A percentile compares a stretch with the other conserved stretches of the same genome.
These are phyloP conservation scores for Camponotus pennsylvanicus DNA, from an alignment of 1,140 invertebrate species.

Conservation along the genomic window DNA sequence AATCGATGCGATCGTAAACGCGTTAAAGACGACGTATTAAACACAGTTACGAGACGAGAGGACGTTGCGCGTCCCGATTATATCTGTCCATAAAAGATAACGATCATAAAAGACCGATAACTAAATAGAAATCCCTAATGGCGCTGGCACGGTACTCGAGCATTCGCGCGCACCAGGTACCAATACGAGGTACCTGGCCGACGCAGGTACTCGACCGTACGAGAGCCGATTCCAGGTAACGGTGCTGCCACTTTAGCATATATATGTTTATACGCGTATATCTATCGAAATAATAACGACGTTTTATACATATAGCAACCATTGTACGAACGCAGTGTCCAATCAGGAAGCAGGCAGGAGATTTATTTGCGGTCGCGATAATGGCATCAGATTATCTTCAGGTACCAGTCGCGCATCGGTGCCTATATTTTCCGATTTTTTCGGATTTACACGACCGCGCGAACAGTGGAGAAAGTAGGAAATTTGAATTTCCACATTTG, in stretches of 20 bases:
- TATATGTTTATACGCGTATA: slow-evolving; percentile 63
- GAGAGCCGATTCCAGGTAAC: slow-evolving; percentile 74
- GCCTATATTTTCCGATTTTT: slow-evolving; percentile 18
- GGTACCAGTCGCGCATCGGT: slow-evolving; percentile 3
- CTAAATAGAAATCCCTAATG: slow-evolving; percentile 61
- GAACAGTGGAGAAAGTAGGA: not conserved
- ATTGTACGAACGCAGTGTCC: slow-evolving; percentile 35
- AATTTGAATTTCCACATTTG: not conserved
- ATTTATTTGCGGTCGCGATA: slow-evolving; percentile 38
- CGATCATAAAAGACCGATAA: slow-evolving; percentile 60
- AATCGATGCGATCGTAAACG: slow-evolving; percentile 28
- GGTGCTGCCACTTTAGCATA: slow-evolving; percentile 67
- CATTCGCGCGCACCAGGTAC: slow-evolving; percentile 29
- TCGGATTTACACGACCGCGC: slow-evolving; percentile 7
- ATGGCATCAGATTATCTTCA: slow-evolving; percentile 37
- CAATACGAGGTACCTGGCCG: slow-evolving; percentile 12
- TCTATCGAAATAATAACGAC: slow-evolving; percentile 71
- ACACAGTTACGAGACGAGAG: slow-evolving; percentile 4
- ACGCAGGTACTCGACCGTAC: slow-evolving; percentile 57
- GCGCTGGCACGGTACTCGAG: slow-evolving; percentile 56
- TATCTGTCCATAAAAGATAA: slow-evolving; percentile 58
- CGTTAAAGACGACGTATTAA: slow-evolving; percentile 23
- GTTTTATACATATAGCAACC: slow-evolving; percentile 47
- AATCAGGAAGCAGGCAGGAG: slow-evolving; percentile 42
- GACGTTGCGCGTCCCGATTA: slow-evolving; percentile 9